These are phyloP conservation scores for Morinoia aosen DNA, from an alignment of 2,888 invertebrate genomes.

Conservation along the genomic window DNA sequence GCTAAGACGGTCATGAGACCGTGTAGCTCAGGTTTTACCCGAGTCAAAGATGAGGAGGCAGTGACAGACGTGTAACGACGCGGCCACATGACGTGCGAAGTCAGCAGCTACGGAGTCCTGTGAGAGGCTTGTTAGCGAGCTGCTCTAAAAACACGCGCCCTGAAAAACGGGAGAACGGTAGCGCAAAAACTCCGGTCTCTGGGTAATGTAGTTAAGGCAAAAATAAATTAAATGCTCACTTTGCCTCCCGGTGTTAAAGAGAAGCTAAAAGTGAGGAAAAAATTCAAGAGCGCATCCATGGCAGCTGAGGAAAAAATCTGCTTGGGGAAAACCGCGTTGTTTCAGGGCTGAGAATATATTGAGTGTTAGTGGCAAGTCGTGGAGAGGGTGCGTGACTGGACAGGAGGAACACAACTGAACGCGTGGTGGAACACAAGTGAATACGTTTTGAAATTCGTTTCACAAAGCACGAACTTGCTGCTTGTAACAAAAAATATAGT, in stretches of 20 bases:
- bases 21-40: neutral
- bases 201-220: neutral
- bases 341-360: neutral
- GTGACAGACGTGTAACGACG: neutral
- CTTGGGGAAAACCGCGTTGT: neutral
- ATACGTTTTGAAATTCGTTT: neutral
- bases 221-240: constrained; percentile 10
- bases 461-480: too few relatives aligned
- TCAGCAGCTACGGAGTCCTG: neutral
- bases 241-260: neutral
- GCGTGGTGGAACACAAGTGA: neutral
- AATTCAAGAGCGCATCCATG: neutral
- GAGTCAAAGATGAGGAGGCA: neutral
- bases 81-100: neutral
- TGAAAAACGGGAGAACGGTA: neutral
- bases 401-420: neutral
- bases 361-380: too few relatives aligned
- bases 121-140: neutral
- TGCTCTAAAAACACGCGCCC: neutral
- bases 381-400: too few relatives aligned
- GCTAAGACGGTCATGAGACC: neutral
- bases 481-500: too few relatives aligned
- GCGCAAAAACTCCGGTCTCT: neutral
- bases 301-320: neutral
- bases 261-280: neutral